Evolutionary conservation across 2,888 invertebrate species (phyloP), one percentile per base, ranked within the genome.

Genomic region (Teleogryllus oceanicus): DNA sequence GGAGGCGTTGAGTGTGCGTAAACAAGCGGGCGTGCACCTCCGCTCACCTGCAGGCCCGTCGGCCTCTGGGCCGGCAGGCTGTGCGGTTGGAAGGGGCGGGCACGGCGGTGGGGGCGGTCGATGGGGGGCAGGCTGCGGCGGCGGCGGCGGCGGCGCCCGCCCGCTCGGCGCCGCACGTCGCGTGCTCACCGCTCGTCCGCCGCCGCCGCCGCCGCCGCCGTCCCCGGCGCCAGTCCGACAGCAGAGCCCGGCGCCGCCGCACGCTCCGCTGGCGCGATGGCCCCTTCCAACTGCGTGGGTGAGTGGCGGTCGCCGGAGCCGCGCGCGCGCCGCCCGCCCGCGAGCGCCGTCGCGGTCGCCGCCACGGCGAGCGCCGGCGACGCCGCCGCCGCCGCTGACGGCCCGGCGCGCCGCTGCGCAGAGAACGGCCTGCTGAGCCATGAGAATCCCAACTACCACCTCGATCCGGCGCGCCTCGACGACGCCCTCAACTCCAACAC

Each of bases 371-470:
- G 16, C 18, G 76, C 24, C 77, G 18, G 18, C 77, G 11, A 18
- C 21, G 21, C 49, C 20, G 76, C 37, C 77, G 49, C 77, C 11
- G 77, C 21, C 77, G 20, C n/a, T 20, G 18, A 10, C 24, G 49
- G n/a, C 10, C 11, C 77, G 18, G 18, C 20, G 76, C 18, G 77
- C 77, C 77, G 77, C 24, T 86, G 90, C 89, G 76, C 92, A 96
- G 96, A 96, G 90, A 95, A 95, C 90, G 96, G 96, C 87, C 92
- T 95, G 83, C 90, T 95, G 86, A 96, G 96, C 85, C 96, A 96
- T 89, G 94, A 96, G 89, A 96, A 96, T 87, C 96, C 96, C 49
- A 96, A 96, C 89, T 96, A 96, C 88, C 94, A 94, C 86, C 88
- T 94, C 89, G 93, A 93, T 86, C 93, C 94, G 81, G 91, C 92